These are phyloP conservation scores for Acromyrmex charruanus DNA, from an alignment of 1,140 invertebrate species.

Conservation along the genomic window DNA sequence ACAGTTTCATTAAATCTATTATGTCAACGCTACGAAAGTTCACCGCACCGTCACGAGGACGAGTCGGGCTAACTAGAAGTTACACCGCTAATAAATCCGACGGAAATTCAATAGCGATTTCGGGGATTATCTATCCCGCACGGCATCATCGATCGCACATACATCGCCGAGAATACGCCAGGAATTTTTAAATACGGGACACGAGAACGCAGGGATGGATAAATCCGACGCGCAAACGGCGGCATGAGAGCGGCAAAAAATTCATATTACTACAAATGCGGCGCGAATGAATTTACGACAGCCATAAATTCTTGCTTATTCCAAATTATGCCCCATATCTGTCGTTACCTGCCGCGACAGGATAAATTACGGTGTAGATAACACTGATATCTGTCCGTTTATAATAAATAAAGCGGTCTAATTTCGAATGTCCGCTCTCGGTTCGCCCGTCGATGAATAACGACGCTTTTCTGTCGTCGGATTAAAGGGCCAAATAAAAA, in stretches of 20 bases:
- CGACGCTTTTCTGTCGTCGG: slow-evolving; percentile 9
- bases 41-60: slow-evolving; percentile 19
- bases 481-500: slow-evolving; percentile 7
- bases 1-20: slow-evolving; percentile 47
- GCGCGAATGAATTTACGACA: slow-evolving; percentile 66
- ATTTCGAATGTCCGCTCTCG: slow-evolving; percentile 47
- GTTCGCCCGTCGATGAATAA: slow-evolving; percentile 56
- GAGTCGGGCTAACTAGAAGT: slow-evolving; percentile 45
- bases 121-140: slow-evolving; percentile 42
- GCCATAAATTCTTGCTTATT: slow-evolving; percentile 71
- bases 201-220: background rate
- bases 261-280: slow-evolving; percentile 68
- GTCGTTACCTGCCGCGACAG: slow-evolving; percentile 62
- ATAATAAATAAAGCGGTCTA: slow-evolving; percentile 62
- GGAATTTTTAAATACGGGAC: slow-evolving; percentile 41
- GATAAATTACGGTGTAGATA: slow-evolving; percentile 63
- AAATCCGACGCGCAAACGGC: slow-evolving; percentile 39
- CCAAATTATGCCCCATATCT: slow-evolving; percentile 71
- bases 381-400: slow-evolving; percentile 62
- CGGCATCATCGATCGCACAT: slow-evolving; percentile 22
- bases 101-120: slow-evolving; percentile 54
- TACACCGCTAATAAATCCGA: slow-evolving; percentile 47
- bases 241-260: slow-evolving; percentile 57
- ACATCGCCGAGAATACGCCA: slow-evolving; percentile 13
- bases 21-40: slow-evolving; percentile 34